Evolutionary conservation across 2,888 invertebrate genomes (phyloP).

Genomic region (Xestobium rufovillosum): DNA sequence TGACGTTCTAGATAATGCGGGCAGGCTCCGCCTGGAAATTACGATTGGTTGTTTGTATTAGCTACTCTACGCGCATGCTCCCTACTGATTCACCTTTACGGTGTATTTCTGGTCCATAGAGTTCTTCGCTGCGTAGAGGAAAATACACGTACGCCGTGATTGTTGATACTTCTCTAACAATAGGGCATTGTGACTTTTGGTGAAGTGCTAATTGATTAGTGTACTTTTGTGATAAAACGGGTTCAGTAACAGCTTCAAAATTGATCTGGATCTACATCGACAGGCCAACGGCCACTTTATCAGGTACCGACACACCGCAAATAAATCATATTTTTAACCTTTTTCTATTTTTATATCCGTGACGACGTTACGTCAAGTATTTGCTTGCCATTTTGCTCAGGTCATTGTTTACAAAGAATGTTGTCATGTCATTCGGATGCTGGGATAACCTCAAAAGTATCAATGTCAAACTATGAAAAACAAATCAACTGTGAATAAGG

Average conservation of each 20-base stretch:
- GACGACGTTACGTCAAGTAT: too few relatives aligned
- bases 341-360: too few relatives aligned
- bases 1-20: slow-evolving; percentile 40
- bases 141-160: slow-evolving; percentile 33
- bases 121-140: slow-evolving; percentile 37
- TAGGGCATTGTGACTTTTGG: slow-evolving; percentile 13
- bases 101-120: slow-evolving; percentile 31
- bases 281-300: slow-evolving; percentile 71
- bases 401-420: too few relatives aligned
- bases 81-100: slow-evolving; percentile 24
- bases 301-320: slow-evolving; percentile 48
- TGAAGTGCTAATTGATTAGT: slow-evolving; percentile 14
- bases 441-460: too few relatives aligned
- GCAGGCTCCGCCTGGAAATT: slow-evolving; percentile 32
- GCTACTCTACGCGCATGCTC: slow-evolving; percentile 33
- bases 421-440: too few relatives aligned
- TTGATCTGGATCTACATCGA: slow-evolving; percentile 69
- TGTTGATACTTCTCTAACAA: slow-evolving; percentile 18
- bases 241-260: slow-evolving; percentile 50
- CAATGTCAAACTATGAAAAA: too few relatives aligned
- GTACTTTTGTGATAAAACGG: slow-evolving; percentile 22
- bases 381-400: too few relatives aligned
- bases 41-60: slow-evolving; percentile 34
- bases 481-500: too few relatives aligned
- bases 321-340: too few relatives aligned